Evolutionary conservation across 1,140 invertebrate genomes (phyloP), one percentile per base, ranked within the genome.

Genomic region (Drosophila littoralis): DNA sequence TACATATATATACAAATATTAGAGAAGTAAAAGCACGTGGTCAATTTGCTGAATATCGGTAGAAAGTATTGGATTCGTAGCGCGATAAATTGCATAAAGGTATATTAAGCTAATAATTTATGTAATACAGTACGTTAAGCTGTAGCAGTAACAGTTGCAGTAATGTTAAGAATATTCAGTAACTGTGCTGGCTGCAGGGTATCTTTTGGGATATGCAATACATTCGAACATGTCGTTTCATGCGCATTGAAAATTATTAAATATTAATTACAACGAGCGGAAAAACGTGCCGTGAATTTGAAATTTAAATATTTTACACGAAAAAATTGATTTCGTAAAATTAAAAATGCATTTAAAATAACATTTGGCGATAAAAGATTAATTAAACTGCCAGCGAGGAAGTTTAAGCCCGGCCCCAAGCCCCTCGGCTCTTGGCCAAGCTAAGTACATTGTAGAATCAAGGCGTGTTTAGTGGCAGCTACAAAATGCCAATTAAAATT

Each of bases 231-330:
- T 35, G 32, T 61, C 81, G 71, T 79, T 81, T 79, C 63, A 74
- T 86, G 82, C 66, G 64, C 81, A 76, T 70, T 69, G 70, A 65
- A 86, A 78, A 85, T 85, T 85, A 84, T 81, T 78, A 88, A 86
- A 84, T 84, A 77, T 83, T 84, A 77, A 84, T 84, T 42, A 70
- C 63, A 83, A 76, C 48, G 70, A 78, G 59, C 63, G 46, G 38
- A 58, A 77, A 84, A 86, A 88, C 83, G 83, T 86, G 83, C 52
- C 68, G 45, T 71, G 83, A 50, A 86, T 86, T 79, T 66, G n/a
- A 57, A 88, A 82, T 86, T 76, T 73, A 65, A 88, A 86, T 85
- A 82, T 65, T 68, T 64, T 52, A 59, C 43, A 63, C 42, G 42
- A 54, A 68, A 71, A 45, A 63, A 67, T 79, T 70, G 54, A 61